Evolutionary conservation across 2,888 invertebrate species (phyloP).

Genomic region (Apamea anceps): DNA sequence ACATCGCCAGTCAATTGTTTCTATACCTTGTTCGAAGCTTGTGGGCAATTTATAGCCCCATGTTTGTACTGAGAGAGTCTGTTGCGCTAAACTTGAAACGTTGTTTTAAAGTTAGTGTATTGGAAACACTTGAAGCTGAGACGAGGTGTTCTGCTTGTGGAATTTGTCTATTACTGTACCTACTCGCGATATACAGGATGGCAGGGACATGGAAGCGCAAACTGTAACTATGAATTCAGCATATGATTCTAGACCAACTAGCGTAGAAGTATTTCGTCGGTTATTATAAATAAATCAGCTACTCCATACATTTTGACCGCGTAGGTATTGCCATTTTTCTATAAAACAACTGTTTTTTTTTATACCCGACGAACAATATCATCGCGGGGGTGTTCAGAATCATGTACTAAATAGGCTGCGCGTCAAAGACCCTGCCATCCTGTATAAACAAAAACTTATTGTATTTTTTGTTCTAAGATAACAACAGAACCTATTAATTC

Average conservation of each 20-base stretch:
- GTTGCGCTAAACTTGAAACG: conserved; percentile 12
- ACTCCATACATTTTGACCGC: not conserved
- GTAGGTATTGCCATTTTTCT: not conserved
- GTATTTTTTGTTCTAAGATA: not conserved
- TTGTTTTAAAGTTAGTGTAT: not conserved
- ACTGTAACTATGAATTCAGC: not conserved
- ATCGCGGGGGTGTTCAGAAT: not conserved
- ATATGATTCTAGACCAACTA: not conserved
- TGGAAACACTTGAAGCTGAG: conserved; percentile 9
- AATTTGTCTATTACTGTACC: not conserved
- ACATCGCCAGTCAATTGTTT: conserved; percentile 50
- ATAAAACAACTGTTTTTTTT: not conserved
- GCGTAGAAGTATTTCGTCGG: too few species aligned
- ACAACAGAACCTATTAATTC: not conserved
- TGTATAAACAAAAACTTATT: too few species aligned
- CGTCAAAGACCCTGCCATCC: not conserved
- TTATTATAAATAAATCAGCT: too few species aligned
- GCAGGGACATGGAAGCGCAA: not conserved
- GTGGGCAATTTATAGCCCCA: conserved; percentile 45
- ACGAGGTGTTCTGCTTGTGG: not conserved
- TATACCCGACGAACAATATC: not conserved
- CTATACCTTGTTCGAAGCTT: conserved; percentile 40
- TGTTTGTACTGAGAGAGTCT: conserved; percentile 38
- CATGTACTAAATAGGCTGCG: not conserved
- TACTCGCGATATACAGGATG: not conserved